Evolutionary conservation across 2,113 vertebrate species (phyloP).

Genomic region (Heteronetta atricapilla): DNA sequence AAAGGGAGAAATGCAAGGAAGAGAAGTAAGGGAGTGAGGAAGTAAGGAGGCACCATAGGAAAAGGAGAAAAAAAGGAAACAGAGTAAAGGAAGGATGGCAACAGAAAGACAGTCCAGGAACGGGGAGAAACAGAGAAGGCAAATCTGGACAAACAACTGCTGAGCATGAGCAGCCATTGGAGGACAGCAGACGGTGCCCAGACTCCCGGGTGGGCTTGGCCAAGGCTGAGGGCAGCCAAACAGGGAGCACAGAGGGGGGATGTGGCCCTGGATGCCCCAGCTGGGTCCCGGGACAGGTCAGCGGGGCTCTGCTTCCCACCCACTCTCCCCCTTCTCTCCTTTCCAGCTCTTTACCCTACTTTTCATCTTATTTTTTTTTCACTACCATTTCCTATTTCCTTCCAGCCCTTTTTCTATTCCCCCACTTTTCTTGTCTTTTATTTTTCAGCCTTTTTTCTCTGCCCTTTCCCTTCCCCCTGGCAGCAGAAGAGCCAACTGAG

Average conservation of each 20-base stretch:
- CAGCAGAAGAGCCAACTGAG: not conserved
- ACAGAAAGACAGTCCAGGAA: not conserved
- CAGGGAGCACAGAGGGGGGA: not conserved
- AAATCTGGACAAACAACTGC: not conserved
- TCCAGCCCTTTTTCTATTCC: not conserved
- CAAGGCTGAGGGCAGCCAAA: fast-evolving
- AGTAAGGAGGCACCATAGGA: not conserved
- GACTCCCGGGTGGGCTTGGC: not conserved
- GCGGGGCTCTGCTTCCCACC: fast-evolving
- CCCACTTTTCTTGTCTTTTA: not conserved
- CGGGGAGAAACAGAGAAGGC: not conserved
- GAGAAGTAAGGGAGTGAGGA: not conserved
- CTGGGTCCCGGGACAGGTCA: too few relatives aligned
- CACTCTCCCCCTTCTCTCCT: fast-evolving
- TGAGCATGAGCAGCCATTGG: fast-evolving
- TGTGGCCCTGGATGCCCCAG: fast-evolving
- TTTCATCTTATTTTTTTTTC: not conserved
- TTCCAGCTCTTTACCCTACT: not conserved
- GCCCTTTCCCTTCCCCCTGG: not conserved
- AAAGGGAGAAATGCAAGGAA: not conserved
- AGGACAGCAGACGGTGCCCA: fast-evolving
- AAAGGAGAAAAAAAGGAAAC: not conserved
- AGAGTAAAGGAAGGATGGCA: not conserved
- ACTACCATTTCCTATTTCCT: not conserved
- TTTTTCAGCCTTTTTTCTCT: not conserved